These are phyloP conservation scores for Phyllopteryx taeniolatus DNA, from an alignment of 2,113 vertebrate genomes.

Conservation along the genomic window DNA sequence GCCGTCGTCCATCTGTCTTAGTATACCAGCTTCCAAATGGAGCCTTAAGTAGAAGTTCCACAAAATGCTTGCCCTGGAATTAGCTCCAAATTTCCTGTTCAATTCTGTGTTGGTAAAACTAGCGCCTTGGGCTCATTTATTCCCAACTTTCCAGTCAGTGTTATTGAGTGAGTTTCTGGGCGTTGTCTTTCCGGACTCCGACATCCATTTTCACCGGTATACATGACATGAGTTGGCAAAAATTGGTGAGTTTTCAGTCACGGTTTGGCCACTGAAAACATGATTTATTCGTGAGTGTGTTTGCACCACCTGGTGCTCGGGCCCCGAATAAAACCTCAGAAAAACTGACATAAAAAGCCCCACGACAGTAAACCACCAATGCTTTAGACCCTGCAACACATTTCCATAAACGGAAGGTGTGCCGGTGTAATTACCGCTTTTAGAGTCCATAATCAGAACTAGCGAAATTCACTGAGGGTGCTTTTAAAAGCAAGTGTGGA, in stretches of 20 bases:
- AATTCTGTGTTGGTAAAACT: not conserved
- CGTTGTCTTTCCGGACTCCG: not conserved
- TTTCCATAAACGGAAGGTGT: conserved; percentile 45
- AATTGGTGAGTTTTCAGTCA: not conserved
- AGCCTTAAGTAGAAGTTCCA: not conserved
- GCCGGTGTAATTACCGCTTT: conserved; percentile 60
- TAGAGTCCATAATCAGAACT: conserved; percentile 57
- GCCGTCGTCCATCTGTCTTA: too few relatives aligned
- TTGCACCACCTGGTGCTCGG: not conserved
- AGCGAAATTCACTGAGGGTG: conserved; percentile 49
- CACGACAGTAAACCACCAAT: not conserved
- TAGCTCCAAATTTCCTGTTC: not conserved
- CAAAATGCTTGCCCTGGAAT: not conserved
- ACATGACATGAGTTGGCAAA: not conserved
- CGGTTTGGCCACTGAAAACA: not conserved
- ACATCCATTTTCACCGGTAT: not conserved
- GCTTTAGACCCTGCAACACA: conserved; percentile 17
- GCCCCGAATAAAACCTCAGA: not conserved
- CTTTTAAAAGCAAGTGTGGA: conserved; percentile 61
- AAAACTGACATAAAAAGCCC: not conserved
- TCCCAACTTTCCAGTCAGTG: too few relatives aligned
- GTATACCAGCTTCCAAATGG: too few relatives aligned
- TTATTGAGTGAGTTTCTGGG: too few relatives aligned
- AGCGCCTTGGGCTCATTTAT: too few relatives aligned
- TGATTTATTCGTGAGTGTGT: not conserved